These are phyloP conservation scores for Eulimnadia texana DNA, from an alignment of 1,140 invertebrate species.

Conservation along the genomic window DNA sequence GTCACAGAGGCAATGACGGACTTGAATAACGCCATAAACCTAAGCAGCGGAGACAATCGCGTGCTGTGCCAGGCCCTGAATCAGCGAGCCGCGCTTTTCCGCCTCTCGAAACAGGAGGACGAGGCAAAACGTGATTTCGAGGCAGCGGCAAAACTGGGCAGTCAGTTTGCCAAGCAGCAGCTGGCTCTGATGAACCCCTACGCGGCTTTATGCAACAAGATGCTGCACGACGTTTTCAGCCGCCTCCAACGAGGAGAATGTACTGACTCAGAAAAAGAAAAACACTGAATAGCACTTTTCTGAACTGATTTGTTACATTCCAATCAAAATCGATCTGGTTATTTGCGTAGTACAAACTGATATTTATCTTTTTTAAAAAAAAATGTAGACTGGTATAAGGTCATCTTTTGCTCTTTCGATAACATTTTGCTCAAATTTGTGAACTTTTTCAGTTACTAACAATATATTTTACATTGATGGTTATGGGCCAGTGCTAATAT, in stretches of 20 bases:
- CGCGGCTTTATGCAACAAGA: constrained; percentile 80
- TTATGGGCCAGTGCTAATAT: no score
- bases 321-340: no score
- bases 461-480: no score
- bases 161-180: constrained; percentile 62
- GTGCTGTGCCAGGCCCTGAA: constrained; percentile 57
- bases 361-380: no score
- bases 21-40: constrained; percentile 49
- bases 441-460: no score
- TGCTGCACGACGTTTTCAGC: constrained; percentile 56
- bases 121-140: constrained; percentile 54
- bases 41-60: constrained; percentile 45
- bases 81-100: constrained; percentile 56
- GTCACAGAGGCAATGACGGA: constrained; percentile 54
- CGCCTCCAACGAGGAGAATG: constrained; percentile 30
- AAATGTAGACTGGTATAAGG: no score
- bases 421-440: no score
- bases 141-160: constrained; percentile 54
- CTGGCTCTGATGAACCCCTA: constrained; percentile 66
- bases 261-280: background rate
- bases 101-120: constrained; percentile 41
- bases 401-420: no score
- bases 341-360: no score
- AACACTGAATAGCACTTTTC: no score
- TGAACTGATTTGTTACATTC: no score